A percentile compares a stretch with the other conserved stretches of the same genome.
Conservation (phyloP, 2,888 invertebrate genomes). For the Brenthis ino region DNA sequence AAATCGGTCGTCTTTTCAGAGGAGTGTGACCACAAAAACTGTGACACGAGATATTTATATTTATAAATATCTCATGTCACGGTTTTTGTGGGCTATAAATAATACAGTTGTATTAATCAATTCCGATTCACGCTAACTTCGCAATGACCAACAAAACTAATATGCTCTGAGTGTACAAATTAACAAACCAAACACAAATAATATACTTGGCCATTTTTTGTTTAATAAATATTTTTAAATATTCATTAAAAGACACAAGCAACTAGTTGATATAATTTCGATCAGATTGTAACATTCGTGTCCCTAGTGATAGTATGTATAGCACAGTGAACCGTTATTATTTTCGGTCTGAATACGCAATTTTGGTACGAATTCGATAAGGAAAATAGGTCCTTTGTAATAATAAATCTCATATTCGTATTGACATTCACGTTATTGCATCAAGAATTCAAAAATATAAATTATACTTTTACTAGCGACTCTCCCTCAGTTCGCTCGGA, state of each 20-base stretch:
- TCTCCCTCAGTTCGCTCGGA: neutral
- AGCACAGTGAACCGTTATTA: slow-evolving; percentile 8
- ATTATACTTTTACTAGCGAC: neutral
- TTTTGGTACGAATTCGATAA: slow-evolving; percentile 18
- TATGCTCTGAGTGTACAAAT: too few species aligned
- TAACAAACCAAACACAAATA: too few species aligned
- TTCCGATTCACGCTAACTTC: too few species aligned
- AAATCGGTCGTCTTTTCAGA: too few species aligned
- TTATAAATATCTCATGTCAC: too few species aligned
- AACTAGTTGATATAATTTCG: neutral
- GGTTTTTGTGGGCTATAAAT: too few species aligned
- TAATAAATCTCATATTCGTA: slow-evolving; percentile 7
- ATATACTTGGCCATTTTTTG: too few species aligned
- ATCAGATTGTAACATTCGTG: slow-evolving; percentile 1
- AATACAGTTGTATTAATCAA: too few species aligned
- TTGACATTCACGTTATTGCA: slow-evolving; percentile 2
- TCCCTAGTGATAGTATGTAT: slow-evolving; percentile 3
- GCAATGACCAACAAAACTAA: too few species aligned
- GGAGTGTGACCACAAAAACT: too few species aligned
- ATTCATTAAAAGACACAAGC: neutral
- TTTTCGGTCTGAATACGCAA: slow-evolving; percentile 12
- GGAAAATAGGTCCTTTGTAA: slow-evolving; percentile 9
- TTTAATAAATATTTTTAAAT: too few species aligned
- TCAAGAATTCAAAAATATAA: neutral
- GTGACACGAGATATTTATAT: too few species aligned